A percentile compares a stretch with the other conserved stretches of the same genome.
These are phyloP conservation scores for Drosophila suzukii DNA, from an alignment of 1,140 invertebrate genomes.

Conservation along the genomic window DNA sequence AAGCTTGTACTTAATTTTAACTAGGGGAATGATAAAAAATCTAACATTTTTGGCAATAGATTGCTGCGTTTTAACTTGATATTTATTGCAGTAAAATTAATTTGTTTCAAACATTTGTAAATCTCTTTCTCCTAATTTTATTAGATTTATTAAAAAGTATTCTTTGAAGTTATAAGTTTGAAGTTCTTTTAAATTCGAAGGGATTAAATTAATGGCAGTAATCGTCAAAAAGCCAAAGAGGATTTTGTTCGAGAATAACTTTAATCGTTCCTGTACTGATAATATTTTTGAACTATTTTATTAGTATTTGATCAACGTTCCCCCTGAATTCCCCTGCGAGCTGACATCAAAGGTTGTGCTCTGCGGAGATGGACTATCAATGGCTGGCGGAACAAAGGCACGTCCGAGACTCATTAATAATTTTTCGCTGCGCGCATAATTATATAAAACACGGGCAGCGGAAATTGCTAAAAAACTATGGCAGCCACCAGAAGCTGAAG, in stretches of 20 bases:
- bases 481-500: slow-evolving; percentile 35
- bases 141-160: no score
- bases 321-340: background rate
- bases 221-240: no score
- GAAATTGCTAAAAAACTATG: slow-evolving; percentile 68
- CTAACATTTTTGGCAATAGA: no score
- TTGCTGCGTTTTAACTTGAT: no score
- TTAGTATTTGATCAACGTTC: background rate
- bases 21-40: no score
- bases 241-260: background rate
- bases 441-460: slow-evolving; percentile 60
- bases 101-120: no score
- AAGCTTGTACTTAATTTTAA: no score
- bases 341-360: slow-evolving; percentile 43
- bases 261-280: background rate
- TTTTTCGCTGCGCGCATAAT: slow-evolving; percentile 65
- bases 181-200: no score
- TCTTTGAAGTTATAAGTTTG: no score
- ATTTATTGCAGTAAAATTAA: no score
- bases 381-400: slow-evolving; percentile 39
- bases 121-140: no score
- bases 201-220: background rate
- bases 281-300: background rate
- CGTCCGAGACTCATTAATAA: slow-evolving; percentile 63
- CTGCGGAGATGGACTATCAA: slow-evolving; percentile 30